Evolutionary conservation across 2,113 vertebrate genomes (phyloP).

Genomic region (Alethe castanea): DNA sequence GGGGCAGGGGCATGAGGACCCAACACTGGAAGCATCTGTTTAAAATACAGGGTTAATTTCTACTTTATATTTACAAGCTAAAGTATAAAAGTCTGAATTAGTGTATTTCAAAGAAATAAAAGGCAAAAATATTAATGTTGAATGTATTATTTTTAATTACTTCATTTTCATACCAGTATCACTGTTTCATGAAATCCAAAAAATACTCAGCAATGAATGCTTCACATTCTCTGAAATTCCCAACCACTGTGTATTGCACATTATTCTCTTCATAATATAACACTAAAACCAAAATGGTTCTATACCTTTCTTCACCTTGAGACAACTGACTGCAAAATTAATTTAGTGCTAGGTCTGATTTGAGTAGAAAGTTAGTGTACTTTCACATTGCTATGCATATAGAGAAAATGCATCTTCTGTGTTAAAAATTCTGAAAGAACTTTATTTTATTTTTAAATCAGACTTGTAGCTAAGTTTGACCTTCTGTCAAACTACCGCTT

Average conservation of each 20-base stretch:
- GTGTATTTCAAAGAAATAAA: neutral
- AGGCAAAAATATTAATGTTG: neutral
- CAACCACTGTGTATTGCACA: neutral
- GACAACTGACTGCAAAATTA: neutral
- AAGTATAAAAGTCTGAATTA: neutral
- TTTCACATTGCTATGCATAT: neutral
- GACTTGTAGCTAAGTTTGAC: neutral
- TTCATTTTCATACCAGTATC: neutral
- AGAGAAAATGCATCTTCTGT: neutral
- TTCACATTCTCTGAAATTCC: neutral
- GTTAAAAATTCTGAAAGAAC: neutral
- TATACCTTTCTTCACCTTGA: neutral
- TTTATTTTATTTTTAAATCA: neutral
- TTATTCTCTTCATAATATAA: neutral
- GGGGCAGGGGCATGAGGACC: neutral
- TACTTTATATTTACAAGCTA: neutral
- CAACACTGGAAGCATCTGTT: neutral
- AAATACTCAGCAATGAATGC: neutral
- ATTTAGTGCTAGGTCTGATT: neutral
- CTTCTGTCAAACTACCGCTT: neutral
- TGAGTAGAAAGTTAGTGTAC: neutral
- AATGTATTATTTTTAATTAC: neutral
- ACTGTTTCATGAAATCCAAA: neutral
- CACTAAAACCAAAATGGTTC: neutral
- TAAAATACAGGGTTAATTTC: neutral